A percentile compares a stretch with the other conserved stretches of the same genome.
Conservation (phyloP, 2,113 vertebrate species). For the Octodon degus region DNA sequence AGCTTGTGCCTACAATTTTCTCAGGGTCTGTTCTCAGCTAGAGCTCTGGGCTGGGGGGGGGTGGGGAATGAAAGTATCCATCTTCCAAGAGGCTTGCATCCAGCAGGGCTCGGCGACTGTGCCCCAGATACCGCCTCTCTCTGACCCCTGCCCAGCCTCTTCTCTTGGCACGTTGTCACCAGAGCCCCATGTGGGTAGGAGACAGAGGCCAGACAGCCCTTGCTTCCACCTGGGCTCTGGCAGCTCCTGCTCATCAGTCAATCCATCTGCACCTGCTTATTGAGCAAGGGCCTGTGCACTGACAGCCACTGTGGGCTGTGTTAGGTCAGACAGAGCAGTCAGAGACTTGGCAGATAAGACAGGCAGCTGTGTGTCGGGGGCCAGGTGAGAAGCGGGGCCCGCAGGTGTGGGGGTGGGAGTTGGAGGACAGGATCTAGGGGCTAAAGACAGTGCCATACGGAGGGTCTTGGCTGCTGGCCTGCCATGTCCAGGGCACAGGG, state of each 20-base stretch:
- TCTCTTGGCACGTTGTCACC: constrained; percentile 38
- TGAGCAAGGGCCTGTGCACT: neutral
- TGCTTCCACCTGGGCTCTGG: constrained; percentile 66
- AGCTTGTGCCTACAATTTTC: neutral
- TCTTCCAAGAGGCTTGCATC: neutral
- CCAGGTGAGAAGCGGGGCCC: neutral
- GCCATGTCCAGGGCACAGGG: too few species aligned
- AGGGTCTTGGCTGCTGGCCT: neutral
- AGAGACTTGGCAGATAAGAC: constrained; percentile 19
- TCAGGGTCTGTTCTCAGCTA: neutral
- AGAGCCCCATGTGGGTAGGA: neutral
- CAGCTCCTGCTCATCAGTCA: constrained; percentile 55
- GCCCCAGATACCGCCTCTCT: neutral
- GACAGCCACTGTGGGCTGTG: neutral
- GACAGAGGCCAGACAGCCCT: constrained; percentile 47
- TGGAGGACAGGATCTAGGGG: neutral
- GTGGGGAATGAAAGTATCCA: neutral
- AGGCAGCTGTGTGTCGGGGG: constrained; percentile 36
- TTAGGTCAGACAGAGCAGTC: neutral
- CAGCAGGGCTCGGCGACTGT: neutral
- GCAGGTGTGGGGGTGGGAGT: neutral
- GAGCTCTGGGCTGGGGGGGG: neutral
- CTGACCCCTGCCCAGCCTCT: constrained; percentile 10
- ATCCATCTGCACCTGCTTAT: constrained; percentile 72
- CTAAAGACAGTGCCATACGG: neutral